These are phyloP conservation scores for Parazoanthus atlanticus DNA, from an alignment of 92 coral and sea anemone genomes.

Conservation along the genomic window DNA sequence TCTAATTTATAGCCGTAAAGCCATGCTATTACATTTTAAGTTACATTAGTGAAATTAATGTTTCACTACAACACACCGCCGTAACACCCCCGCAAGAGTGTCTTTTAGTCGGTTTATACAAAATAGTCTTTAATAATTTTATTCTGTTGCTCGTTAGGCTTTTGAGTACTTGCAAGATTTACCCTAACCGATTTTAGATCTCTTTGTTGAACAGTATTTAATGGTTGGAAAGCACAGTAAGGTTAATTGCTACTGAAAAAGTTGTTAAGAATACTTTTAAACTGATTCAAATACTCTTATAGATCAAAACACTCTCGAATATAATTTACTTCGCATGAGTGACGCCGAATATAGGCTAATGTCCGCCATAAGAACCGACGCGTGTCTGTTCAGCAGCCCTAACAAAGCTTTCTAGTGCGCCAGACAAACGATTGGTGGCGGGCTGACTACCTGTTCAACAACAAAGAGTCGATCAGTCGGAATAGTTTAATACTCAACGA, in stretches of 20 bases:
- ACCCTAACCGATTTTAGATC: not conserved
- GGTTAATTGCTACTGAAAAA: not conserved
- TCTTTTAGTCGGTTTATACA: not conserved
- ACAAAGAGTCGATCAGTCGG: slow-evolving; percentile 24
- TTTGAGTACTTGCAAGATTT: not conserved
- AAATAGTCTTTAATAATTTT: not conserved
- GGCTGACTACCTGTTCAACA: not conserved
- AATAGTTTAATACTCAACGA: slow-evolving; percentile 1
- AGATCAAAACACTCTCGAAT: not conserved
- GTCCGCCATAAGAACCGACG: slow-evolving; percentile 9
- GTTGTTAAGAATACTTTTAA: not conserved
- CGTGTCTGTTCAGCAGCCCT: slow-evolving; percentile 19
- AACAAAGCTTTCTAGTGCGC: slow-evolving; percentile 8
- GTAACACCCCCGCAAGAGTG: not conserved
- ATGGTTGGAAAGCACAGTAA: not conserved
- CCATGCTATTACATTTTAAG: not conserved
- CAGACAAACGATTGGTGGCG: slow-evolving; percentile 15
- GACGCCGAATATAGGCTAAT: slow-evolving; percentile 10
- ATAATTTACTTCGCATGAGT: slow-evolving; percentile 7
- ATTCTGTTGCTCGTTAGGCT: too few relatives aligned
- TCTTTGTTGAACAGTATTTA: slow-evolving; percentile 3
- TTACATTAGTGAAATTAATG: slow-evolving; percentile 18
- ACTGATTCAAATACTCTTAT: not conserved
- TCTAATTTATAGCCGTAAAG: not conserved
- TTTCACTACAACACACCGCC: not conserved